Percentiles rank a stretch among this genome's conserved stretches.
phyloP scores from a whole-genome alignment of 1,140 invertebrate species.

The Penaeus vannamei region DNA sequence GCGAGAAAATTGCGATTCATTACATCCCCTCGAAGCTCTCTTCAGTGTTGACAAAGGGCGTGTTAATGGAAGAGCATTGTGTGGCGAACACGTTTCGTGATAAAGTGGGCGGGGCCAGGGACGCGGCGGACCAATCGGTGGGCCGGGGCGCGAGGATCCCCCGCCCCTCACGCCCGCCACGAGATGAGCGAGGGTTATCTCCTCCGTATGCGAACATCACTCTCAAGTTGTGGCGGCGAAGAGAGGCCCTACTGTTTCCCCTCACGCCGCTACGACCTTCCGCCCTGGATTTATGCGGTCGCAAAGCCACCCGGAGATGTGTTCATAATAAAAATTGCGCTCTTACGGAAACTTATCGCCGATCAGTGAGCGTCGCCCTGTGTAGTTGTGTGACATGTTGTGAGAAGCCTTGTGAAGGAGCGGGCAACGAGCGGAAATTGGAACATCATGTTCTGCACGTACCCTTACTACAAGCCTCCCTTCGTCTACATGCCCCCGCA shows the following conservation, averaged over 20 bases:
- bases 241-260: conserved; percentile 45
- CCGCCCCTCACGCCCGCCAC: conserved; percentile 48
- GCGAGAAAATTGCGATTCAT: conserved; percentile 6
- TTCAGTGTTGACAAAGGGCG: conserved; percentile 13
- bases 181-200: conserved; percentile 55
- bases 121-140: conserved; percentile 38
- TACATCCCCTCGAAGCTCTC: background rate
- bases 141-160: conserved; percentile 22
- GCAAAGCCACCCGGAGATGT: conserved; percentile 1
- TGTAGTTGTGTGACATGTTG: conserved; percentile 34
- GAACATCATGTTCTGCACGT: conserved; percentile 55
- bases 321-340: conserved; percentile 32
- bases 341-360: conserved; percentile 14
- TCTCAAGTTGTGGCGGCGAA: conserved; percentile 54
- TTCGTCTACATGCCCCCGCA: conserved; percentile 59
- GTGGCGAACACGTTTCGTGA: too few relatives aligned
- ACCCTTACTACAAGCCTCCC: conserved; percentile 59
- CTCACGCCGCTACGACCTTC: conserved; percentile 13
- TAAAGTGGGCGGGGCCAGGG: conserved; percentile 46
- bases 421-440: background rate
- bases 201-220: conserved; percentile 61
- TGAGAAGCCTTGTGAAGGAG: background rate
- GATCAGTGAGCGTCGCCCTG: conserved; percentile 18
- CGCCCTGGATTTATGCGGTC: conserved; percentile 50
- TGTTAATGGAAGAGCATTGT: conserved; percentile 13